These are phyloP conservation scores for Drosophila prolongata DNA, from an alignment of 2,888 invertebrate genomes.

Conservation along the genomic window DNA sequence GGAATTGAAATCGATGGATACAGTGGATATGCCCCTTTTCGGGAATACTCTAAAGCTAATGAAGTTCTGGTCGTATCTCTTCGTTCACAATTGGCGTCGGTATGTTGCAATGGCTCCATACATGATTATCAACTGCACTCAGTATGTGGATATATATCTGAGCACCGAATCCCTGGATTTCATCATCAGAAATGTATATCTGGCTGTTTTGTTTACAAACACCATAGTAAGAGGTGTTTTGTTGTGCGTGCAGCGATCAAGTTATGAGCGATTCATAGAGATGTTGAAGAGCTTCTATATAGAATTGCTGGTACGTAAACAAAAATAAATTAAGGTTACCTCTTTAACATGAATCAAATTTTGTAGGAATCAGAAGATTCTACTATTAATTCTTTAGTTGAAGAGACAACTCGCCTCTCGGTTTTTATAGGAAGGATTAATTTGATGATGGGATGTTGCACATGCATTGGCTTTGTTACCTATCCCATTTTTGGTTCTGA, in stretches of 20 bases:
- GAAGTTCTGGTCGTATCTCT: slow-evolving; percentile 78
- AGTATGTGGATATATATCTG: slow-evolving; percentile 74
- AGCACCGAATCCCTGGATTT: slow-evolving; percentile 70
- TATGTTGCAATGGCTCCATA: slow-evolving; percentile 73
- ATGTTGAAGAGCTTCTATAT: slow-evolving; percentile 60
- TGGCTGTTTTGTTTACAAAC: slow-evolving; percentile 75
- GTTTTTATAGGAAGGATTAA: slow-evolving; percentile 67
- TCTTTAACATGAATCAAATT: neutral
- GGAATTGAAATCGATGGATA: slow-evolving; percentile 51
- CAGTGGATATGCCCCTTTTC: slow-evolving; percentile 74
- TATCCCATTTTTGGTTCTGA: slow-evolving; percentile 73
- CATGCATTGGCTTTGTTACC: slow-evolving; percentile 68
- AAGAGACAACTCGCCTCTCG: slow-evolving; percentile 57
- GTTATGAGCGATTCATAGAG: slow-evolving; percentile 71
- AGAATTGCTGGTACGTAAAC: slow-evolving; percentile 58
- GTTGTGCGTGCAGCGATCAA: slow-evolving; percentile 60
- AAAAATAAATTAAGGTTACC: neutral
- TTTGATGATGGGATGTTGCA: slow-evolving; percentile 70
- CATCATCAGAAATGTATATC: slow-evolving; percentile 75
- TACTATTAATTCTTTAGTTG: slow-evolving; percentile 49
- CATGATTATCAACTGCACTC: slow-evolving; percentile 60
- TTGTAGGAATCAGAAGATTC: slow-evolving; percentile 53
- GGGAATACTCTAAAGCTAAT: slow-evolving; percentile 67
- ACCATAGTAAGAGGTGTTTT: slow-evolving; percentile 63
- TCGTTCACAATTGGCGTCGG: slow-evolving; percentile 79